phyloP scores from a whole-genome alignment of 2,797 vertebrate species.

The Pteronotus mesoamericanus region DNA sequence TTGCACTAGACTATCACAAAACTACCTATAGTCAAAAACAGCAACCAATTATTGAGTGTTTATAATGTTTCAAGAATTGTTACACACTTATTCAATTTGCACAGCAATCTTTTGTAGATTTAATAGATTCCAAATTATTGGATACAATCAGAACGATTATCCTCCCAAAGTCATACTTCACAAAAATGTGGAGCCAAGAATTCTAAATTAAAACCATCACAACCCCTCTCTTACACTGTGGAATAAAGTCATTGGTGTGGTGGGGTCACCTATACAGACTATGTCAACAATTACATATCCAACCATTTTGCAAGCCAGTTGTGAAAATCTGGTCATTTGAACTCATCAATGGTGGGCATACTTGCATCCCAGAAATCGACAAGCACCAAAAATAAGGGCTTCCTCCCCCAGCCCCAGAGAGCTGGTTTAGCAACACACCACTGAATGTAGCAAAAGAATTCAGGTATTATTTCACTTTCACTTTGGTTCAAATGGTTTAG shows the following conservation, averaged over 20 bases:
- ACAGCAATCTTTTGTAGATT: background rate
- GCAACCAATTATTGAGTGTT: background rate
- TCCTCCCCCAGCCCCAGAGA: background rate
- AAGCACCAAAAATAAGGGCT: background rate
- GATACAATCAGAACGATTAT: background rate
- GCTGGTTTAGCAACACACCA: background rate
- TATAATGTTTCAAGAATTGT: background rate
- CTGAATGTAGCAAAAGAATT: background rate
- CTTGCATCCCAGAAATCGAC: background rate
- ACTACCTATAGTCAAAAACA: background rate
- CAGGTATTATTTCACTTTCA: background rate
- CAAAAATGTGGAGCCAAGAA: background rate
- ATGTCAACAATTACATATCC: background rate
- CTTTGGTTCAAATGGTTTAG: background rate
- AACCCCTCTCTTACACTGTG: background rate
- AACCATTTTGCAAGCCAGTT: background rate
- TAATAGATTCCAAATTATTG: slow-evolving; percentile 9
- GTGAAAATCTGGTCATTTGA: background rate
- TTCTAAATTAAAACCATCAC: background rate
- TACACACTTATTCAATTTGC: background rate
- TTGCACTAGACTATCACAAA: background rate
- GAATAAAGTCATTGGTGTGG: background rate
- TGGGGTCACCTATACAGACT: background rate
- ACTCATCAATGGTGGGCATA: background rate
- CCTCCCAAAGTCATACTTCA: background rate